Percentiles rank a stretch among this genome's conserved stretches.
Evolutionary conservation across 2,797 vertebrate genomes (phyloP).

Genomic region (Microctenopoma stevenorrisi): DNA sequence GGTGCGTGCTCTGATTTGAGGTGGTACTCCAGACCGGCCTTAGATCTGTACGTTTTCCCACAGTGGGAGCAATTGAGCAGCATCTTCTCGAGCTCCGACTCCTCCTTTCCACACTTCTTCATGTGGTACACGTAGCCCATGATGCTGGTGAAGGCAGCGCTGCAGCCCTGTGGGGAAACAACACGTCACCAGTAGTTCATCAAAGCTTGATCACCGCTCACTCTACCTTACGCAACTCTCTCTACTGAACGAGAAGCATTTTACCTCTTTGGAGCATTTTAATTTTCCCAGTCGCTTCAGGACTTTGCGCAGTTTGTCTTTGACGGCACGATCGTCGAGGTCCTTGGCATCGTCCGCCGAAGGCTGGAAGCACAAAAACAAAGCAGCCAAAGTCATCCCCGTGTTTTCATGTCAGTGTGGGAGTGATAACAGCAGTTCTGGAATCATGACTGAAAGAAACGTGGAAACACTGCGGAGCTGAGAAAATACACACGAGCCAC

Average conservation of each 20-base stretch:
- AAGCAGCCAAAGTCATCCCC: not conserved
- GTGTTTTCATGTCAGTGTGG: too few species aligned
- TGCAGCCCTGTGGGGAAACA: conserved; percentile 84
- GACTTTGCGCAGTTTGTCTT: conserved; percentile 91
- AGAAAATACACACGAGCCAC: too few species aligned
- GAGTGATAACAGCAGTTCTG: too few species aligned
- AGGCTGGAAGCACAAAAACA: conserved; percentile 78
- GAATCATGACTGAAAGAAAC: too few species aligned
- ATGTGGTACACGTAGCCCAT: conserved; percentile 95
- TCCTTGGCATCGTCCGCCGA: conserved; percentile 84
- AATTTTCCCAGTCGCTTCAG: conserved; percentile 92
- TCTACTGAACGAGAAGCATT: not conserved
- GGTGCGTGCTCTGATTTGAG: conserved; percentile 91
- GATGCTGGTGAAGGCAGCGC: conserved; percentile 92
- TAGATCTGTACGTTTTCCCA: conserved; percentile 91
- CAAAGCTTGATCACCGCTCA: not conserved
- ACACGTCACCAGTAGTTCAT: accelerated
- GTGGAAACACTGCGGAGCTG: too few species aligned
- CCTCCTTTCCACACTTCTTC: conserved; percentile 94
- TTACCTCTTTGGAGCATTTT: conserved; percentile 91
- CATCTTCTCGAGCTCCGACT: conserved; percentile 92
- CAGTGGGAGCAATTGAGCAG: conserved; percentile 92
- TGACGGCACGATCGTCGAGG: conserved; percentile 86
- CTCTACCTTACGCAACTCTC: not conserved
- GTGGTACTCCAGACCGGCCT: conserved; percentile 94